Base-by-base conservation (phyloP, 2,888 invertebrate species). In the Galerucella calmariensis region DNA sequence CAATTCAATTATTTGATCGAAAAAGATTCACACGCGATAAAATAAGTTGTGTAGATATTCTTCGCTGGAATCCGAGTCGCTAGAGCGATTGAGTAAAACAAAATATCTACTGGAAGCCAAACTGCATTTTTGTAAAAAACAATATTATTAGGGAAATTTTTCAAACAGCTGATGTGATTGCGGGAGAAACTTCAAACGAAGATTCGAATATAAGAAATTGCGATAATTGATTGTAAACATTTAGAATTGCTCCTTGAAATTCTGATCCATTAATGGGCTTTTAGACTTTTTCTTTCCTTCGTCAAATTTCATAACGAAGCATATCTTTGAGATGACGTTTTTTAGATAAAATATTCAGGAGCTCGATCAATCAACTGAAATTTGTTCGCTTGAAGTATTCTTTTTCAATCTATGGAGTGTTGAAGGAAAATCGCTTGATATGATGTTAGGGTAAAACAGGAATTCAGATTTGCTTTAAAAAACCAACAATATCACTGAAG, bases 41-140 rank as follows among this genome's bases (percentile, higher is more conserved):
- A 73, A 67, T 58, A 65, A 69, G 78, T 78, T 80, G 81, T 82
- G 81, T 81, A 82, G 80, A 79, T 79, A 79, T 73, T 70, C 46
- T 20, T 65, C 41, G 8, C 11, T 67, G 53, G 12, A 41, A 46
- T 46, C 67, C 79, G 79, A 80, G 76, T 82, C 79, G 80, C 83
- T 82, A 83, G 83, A 84, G 84, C 83, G 84, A 83, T 85, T 83
- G 84, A 85, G 85, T 85, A 84, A 85, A 85, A 84, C 84, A 84
- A 83, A 84, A 82, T 79, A 75, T 79, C 80, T 82, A 81, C 81
- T 75, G 73, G 48, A 82, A 82, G 81, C 80, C 79, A 80, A 82
- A 82, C 80, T 82, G 79, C 80, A 77, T 70, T 77, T 79, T 74
- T 69, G 61, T 70, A 56, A 69, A 76, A 67, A 12, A 48, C 20